Evolutionary conservation across 2,888 invertebrate genomes (phyloP), one percentile per base, ranked within the genome.

Genomic region (Diaphora mendica): DNA sequence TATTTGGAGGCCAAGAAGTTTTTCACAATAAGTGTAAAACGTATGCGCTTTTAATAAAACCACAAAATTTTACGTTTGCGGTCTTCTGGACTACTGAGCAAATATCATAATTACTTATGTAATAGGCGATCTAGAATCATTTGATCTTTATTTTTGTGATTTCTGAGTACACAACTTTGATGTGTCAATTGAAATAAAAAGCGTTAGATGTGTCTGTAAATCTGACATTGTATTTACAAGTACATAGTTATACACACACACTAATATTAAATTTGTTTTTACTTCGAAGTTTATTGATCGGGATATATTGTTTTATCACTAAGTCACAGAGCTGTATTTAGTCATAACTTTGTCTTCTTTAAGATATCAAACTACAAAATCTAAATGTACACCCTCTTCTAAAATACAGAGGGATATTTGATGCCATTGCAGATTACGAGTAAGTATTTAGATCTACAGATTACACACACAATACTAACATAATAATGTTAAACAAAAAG

Each of bases 401-500:
- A 64, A 94, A 96, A 79, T 98, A 98, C 85, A 96, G 96, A 86
- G 98, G 98, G 39, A 95, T 97, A 74, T 95, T 97, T 80, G 98
- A 98, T 91, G 98, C 98, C 85, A 96, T 98, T 75, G 97, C 97
- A 48, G 91, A 92, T 76, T 97, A 97, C 88, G 96, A 96, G 97
- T 98, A 93, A 96, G 96, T 95, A 55, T 62, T 51, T 51, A 33
- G 15, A 44, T 51, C 0, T 69, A 62, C 20, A 17, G 1, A 30
- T 26, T 26, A 13, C 15, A 7, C 23, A 59, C 26, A 26, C 13
- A 59, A 15, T 2, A 44, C 11, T 13, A 42, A 42, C 42, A 42
- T 4, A 35, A 35, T 7, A 35, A 35, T 35, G 35, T 35, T 39
- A 1, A 39, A 39, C 39, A 39, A 39, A 39, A 39, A 39, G 9